phyloP scores from a whole-genome alignment of 2,888 invertebrate species.

The Salticus scenicus region DNA sequence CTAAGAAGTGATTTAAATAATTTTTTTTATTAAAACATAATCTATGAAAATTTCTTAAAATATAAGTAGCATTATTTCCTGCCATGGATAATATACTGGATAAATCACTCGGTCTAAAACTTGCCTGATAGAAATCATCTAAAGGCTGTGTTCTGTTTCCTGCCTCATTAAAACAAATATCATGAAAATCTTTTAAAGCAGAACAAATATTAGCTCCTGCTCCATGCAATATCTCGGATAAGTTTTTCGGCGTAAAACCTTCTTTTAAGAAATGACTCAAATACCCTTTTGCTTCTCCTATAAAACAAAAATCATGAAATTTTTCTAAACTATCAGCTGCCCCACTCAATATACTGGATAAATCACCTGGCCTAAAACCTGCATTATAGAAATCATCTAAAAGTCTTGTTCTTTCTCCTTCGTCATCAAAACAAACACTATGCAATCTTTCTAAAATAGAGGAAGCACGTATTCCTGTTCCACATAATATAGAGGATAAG shows the following conservation, averaged over 20 bases:
- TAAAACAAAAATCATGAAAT: conserved; percentile 29
- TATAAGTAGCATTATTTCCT: conserved; percentile 47
- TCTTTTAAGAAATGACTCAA: conserved; percentile 18
- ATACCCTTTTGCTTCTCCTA: conserved; percentile 15
- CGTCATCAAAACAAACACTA: conserved; percentile 19
- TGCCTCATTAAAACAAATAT: conserved; percentile 29
- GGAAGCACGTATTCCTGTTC: conserved; percentile 32
- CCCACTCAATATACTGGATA: conserved; percentile 24
- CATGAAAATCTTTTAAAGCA: conserved; percentile 37
- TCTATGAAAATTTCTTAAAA: conserved; percentile 52
- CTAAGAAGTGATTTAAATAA: conserved; percentile 38
- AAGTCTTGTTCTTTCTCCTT: conserved; percentile 25
- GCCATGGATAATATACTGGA: conserved; percentile 45
- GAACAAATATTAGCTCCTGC: conserved; percentile 28
- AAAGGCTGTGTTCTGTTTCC: conserved; percentile 32
- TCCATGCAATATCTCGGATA: conserved; percentile 41
- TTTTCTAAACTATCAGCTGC: conserved; percentile 28
- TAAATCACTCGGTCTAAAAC: conserved; percentile 32
- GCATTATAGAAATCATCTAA: conserved; percentile 41
- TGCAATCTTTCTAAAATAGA: conserved; percentile 30
- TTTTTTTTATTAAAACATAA: conserved; percentile 33
- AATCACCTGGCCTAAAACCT: conserved; percentile 24
- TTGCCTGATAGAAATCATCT: conserved; percentile 28
- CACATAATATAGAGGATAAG: conserved; percentile 41
- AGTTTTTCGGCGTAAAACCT: conserved; percentile 25